These are phyloP conservation scores for Micromys minutus DNA, from an alignment of 2,113 vertebrate genomes.

Conservation along the genomic window DNA sequence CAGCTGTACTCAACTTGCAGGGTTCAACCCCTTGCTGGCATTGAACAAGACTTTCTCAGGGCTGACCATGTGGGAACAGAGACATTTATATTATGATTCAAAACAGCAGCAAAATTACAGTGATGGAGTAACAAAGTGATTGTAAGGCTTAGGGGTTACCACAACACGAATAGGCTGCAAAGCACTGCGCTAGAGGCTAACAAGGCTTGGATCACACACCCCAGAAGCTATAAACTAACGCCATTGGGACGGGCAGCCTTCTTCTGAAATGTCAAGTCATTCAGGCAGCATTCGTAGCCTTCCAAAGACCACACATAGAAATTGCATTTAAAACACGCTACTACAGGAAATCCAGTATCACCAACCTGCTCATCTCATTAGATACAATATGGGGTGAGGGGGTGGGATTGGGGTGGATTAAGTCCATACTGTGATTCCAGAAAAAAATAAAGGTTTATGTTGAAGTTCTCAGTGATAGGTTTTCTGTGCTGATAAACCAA, in stretches of 20 bases:
- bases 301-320: slow-evolving; percentile 15
- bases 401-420: not conserved
- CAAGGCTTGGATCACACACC: not conserved
- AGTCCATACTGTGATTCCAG: not conserved
- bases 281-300: not conserved
- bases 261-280: not conserved
- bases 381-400: not conserved
- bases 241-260: not conserved
- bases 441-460: not conserved
- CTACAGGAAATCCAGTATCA: slow-evolving; percentile 46
- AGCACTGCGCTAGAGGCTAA: not conserved
- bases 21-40: not conserved
- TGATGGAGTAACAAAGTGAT: not conserved
- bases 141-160: not conserved
- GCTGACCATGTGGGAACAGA: not conserved
- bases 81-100: not conserved
- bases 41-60: not conserved
- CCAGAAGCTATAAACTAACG: not conserved
- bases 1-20: not conserved
- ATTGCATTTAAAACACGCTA: slow-evolving; percentile 33
- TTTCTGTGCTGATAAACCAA: too few species aligned
- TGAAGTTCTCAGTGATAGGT: not conserved
- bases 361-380: slow-evolving; percentile 35
- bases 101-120: not conserved
- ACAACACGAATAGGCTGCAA: not conserved